Conservation (phyloP, 2,888 invertebrate species). For the Lymantria dispar region DNA sequence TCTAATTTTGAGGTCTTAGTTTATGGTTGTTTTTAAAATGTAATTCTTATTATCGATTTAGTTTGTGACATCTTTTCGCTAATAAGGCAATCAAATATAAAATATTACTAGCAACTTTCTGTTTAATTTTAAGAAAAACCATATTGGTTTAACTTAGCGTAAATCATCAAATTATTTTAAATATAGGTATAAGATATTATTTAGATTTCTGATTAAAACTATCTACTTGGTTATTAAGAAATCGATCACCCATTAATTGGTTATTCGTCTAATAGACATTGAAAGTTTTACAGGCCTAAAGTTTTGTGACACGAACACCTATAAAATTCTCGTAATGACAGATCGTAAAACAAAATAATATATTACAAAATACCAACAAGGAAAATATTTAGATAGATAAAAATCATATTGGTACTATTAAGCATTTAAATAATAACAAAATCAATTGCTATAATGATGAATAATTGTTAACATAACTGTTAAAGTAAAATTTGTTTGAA, state of each 20-base stretch:
- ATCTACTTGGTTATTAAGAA: conserved; percentile 48
- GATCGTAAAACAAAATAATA: conserved; percentile 42
- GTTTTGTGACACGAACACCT: conserved; percentile 21
- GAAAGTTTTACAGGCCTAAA: conserved; percentile 19
- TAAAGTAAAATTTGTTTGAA: no score
- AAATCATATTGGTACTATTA: background rate
- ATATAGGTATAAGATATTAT: background rate
- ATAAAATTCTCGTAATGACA: conserved; percentile 46
- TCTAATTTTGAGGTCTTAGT: no score
- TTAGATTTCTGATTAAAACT: background rate
- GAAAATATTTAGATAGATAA: conserved; percentile 42
- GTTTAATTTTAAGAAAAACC: background rate
- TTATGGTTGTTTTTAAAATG: no score
- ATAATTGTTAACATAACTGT: no score
- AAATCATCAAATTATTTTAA: background rate
- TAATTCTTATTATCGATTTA: no score
- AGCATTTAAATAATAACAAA: background rate
- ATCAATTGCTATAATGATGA: background rate
- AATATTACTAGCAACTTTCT: conserved; percentile 43
- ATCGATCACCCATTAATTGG: conserved; percentile 46
- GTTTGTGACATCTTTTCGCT: no score
- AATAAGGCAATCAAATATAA: background rate
- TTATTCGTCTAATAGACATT: conserved; percentile 21
- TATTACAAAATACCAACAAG: conserved; percentile 33
- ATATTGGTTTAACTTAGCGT: no score